Evolutionary conservation across 2,797 vertebrate genomes (phyloP).

Genomic region (Oreonectes daqikongensis): DNA sequence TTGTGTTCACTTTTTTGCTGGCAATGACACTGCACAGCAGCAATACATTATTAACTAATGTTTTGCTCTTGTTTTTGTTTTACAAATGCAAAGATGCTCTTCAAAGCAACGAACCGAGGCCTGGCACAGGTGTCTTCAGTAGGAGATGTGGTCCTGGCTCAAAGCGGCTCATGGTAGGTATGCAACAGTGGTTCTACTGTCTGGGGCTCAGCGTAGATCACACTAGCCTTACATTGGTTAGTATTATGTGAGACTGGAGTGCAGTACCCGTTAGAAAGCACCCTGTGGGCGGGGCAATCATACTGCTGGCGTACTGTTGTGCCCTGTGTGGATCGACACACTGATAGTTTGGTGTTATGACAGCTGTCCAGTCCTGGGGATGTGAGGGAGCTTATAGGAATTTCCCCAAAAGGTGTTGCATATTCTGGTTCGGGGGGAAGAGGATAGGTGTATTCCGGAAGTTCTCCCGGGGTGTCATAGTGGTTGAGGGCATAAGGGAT

Average conservation of each 20-base stretch:
- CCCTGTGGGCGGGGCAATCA: conserved; percentile 74
- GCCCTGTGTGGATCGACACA: not conserved
- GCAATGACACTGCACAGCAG: not conserved
- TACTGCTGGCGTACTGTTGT: conserved; percentile 63
- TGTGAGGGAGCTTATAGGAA: conserved; percentile 50
- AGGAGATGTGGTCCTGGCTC: conserved; percentile 36
- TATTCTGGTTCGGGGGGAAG: conserved; percentile 84
- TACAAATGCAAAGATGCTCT: not conserved
- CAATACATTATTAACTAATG: not conserved
- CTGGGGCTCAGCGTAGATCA: conserved; percentile 67
- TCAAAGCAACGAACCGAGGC: not conserved
- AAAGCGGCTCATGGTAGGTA: conserved; percentile 63
- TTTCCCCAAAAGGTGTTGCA: conserved; percentile 82
- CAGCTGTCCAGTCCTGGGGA: not conserved
- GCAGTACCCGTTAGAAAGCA: conserved; percentile 76
- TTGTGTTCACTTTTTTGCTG: not conserved
- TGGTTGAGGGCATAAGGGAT: conserved; percentile 78
- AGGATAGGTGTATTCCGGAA: conserved; percentile 83
- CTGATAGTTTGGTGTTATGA: conserved; percentile 2
- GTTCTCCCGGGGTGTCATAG: conserved; percentile 78
- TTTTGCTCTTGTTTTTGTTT: not conserved
- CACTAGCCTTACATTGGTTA: conserved; percentile 48
- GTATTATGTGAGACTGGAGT: conserved; percentile 63
- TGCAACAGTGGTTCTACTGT: conserved; percentile 38
- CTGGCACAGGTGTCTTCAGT: not conserved